Conservation (phyloP, 2,888 invertebrate species). For the Philonicus albiceps region DNA sequence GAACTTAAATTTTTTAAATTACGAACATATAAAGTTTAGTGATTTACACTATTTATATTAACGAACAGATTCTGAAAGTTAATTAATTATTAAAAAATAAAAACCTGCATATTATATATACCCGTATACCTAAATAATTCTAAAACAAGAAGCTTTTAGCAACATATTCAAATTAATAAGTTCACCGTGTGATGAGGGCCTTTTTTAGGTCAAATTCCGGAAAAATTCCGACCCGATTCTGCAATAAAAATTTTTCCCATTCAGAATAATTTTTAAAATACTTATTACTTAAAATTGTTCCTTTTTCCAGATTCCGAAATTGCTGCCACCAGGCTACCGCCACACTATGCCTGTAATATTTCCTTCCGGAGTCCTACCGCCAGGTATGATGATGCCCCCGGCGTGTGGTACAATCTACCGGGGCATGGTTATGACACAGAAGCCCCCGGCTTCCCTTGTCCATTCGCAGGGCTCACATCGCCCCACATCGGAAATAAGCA, state of each 20-base stretch:
- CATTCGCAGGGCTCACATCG: constrained; percentile 52
- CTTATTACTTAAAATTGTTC: constrained; percentile 8
- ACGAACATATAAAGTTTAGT: no score
- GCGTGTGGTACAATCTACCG: constrained; percentile 44
- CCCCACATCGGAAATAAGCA: constrained; percentile 49
- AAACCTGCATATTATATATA: no score
- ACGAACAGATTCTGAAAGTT: no score
- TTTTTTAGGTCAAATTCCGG: not conserved
- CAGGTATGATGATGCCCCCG: constrained; percentile 52
- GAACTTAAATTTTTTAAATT: no score
- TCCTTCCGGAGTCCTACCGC: constrained; percentile 47
- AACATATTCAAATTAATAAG: not conserved
- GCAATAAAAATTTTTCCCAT: not conserved
- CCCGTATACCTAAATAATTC: no score
- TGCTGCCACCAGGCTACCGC: constrained; percentile 46
- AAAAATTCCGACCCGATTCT: not conserved
- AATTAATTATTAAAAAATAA: no score
- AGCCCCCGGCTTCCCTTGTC: constrained; percentile 54
- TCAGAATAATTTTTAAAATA: not conserved
- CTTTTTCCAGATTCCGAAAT: constrained; percentile 43
- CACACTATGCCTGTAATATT: constrained; percentile 46
- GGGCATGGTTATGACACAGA: constrained; percentile 55
- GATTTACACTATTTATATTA: no score
- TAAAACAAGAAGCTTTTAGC: no score
- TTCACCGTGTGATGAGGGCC: not conserved